Percentiles rank a stretch among this genome's conserved stretches.
Evolutionary conservation across 2,797 vertebrate genomes (phyloP).

Genomic region (Ambastaia sidthimunki): DNA sequence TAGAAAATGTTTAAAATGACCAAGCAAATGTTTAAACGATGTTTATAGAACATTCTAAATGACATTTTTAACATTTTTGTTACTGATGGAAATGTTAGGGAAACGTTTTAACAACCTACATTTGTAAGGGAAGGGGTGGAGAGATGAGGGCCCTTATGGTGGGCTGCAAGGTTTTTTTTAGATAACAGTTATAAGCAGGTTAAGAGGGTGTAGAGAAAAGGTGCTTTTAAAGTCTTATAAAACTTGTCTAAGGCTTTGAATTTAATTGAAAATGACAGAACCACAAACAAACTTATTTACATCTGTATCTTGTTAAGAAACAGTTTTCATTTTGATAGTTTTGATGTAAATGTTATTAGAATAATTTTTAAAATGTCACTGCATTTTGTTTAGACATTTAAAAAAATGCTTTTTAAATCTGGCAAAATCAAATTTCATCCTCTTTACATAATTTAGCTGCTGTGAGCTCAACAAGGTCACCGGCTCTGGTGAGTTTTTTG

Average conservation of each 20-base stretch:
- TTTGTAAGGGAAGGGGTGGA: not conserved
- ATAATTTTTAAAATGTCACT: too few species aligned
- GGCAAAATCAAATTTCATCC: not conserved
- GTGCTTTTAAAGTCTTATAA: not conserved
- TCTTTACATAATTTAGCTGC: too few species aligned
- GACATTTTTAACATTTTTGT: too few species aligned
- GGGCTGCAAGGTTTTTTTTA: conserved; percentile 30
- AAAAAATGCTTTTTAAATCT: not conserved
- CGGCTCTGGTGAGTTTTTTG: not conserved
- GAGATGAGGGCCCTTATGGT: conserved; percentile 21
- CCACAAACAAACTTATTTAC: not conserved
- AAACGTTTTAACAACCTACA: too few species aligned
- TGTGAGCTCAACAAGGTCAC: not conserved
- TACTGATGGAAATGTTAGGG: too few species aligned
- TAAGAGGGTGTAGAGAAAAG: not conserved
- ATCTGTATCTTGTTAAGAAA: not conserved
- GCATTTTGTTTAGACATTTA: too few species aligned
- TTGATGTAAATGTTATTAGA: too few species aligned
- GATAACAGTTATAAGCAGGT: not conserved
- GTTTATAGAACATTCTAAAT: too few species aligned
- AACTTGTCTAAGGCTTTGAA: not conserved
- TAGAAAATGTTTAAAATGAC: too few species aligned
- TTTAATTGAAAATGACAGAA: not conserved
- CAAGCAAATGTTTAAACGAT: too few species aligned
- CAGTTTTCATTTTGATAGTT: not conserved